Evolutionary conservation across 2,888 invertebrate species (phyloP).

Genomic region (Ceratothoa steindachneri): DNA sequence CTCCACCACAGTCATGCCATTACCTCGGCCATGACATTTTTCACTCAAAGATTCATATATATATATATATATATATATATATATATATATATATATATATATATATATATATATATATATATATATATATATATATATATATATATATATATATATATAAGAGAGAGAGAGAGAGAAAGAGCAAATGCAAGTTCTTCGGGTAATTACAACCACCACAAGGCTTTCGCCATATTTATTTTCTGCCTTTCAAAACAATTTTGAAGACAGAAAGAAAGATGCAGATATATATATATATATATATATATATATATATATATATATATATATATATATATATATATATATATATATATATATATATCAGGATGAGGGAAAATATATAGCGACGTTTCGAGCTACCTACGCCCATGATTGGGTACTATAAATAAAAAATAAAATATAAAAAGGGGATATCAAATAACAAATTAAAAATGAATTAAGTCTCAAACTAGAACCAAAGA

Average conservation of each 20-base stretch:
- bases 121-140: constrained; percentile 6
- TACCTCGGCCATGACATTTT: too few relatives aligned
- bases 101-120: constrained; percentile 17
- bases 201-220: too few relatives aligned
- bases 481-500: too few relatives aligned
- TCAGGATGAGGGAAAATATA: not conserved
- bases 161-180: not conserved
- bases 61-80: constrained; percentile 2
- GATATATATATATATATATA: not conserved
- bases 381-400: not conserved
- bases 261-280: too few relatives aligned
- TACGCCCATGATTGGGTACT: not conserved
- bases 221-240: too few relatives aligned
- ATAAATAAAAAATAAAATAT: not conserved
- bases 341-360: too few relatives aligned
- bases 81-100: constrained; percentile 17
- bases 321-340: constrained; percentile 17
- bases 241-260: too few relatives aligned
- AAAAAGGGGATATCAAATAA: too few relatives aligned
- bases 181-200: too few relatives aligned
- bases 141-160: constrained; percentile 1
- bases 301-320: constrained; percentile 9
- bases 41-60: too few relatives aligned
- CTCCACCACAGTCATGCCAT: too few relatives aligned
- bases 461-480: too few relatives aligned